These are phyloP conservation scores for Eurytoma adleriae DNA, from an alignment of 2,888 invertebrate species.

Conservation along the genomic window DNA sequence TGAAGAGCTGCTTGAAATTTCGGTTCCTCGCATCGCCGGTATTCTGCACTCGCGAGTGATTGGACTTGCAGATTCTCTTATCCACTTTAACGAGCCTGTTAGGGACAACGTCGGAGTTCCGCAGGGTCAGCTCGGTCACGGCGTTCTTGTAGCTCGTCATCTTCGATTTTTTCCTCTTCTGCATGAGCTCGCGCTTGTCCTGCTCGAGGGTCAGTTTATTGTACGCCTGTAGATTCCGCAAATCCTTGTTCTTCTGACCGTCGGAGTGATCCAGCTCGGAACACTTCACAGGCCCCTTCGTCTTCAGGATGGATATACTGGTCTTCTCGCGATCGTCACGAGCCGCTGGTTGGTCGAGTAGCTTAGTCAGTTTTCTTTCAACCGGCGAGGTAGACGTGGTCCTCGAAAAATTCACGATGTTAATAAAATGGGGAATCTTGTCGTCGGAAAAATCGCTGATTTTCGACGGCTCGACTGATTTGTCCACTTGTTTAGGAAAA, in stretches of 20 bases:
- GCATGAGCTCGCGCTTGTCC: conserved; percentile 58
- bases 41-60: not conserved
- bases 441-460: not conserved
- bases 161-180: conserved; percentile 52
- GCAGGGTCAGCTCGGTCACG: not conserved
- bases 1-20: not conserved
- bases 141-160: conserved; percentile 38
- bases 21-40: not conserved
- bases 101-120: not conserved
- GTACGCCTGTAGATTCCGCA: conserved; percentile 58
- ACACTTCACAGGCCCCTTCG: not conserved
- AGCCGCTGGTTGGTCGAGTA: not conserved
- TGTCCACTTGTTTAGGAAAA: not conserved
- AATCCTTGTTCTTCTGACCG: conserved; percentile 37
- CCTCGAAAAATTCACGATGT: not conserved
- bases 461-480: not conserved
- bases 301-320: conserved; percentile 1
- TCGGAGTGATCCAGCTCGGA: not conserved
- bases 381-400: not conserved
- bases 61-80: not conserved
- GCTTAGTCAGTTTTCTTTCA: not conserved
- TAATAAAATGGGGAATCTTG: not conserved
- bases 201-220: conserved; percentile 61
- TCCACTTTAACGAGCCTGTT: not conserved
- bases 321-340: not conserved